Conservation (phyloP, 2,797 vertebrate species). For the Babyrousa celebensis region DNA sequence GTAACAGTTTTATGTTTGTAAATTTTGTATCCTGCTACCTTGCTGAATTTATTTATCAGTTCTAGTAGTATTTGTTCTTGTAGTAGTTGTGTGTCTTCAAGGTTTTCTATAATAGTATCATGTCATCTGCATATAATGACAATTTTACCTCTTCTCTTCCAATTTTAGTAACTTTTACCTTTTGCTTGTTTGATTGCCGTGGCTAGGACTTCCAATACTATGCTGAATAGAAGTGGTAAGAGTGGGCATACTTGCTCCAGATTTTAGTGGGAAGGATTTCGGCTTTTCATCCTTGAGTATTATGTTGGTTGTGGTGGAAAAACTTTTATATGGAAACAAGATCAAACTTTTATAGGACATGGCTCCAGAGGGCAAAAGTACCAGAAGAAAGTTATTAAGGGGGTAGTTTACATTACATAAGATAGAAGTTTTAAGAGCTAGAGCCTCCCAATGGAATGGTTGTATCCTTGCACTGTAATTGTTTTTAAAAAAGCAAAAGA, state of each 20-base stretch:
- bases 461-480: neutral
- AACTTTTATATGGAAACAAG: conserved; percentile 52
- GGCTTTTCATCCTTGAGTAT: neutral
- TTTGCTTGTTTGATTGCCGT: neutral
- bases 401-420: neutral
- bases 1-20: too few relatives aligned
- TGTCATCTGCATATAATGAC: neutral
- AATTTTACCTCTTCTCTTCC: neutral
- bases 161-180: neutral
- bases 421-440: neutral
- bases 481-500: conserved; percentile 24
- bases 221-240: neutral
- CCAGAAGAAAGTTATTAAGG: neutral
- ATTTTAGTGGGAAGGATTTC: neutral
- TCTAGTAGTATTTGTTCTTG: too few relatives aligned
- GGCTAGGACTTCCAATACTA: neutral
- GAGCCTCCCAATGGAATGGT: neutral
- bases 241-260: neutral
- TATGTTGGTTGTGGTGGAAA: neutral
- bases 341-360: neutral
- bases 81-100: too few relatives aligned
- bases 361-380: neutral
- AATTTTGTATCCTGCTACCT: too few relatives aligned
- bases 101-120: neutral
- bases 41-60: neutral